phyloP scores from a whole-genome alignment of 2,797 vertebrate species.

The Sparidentex hasta region DNA sequence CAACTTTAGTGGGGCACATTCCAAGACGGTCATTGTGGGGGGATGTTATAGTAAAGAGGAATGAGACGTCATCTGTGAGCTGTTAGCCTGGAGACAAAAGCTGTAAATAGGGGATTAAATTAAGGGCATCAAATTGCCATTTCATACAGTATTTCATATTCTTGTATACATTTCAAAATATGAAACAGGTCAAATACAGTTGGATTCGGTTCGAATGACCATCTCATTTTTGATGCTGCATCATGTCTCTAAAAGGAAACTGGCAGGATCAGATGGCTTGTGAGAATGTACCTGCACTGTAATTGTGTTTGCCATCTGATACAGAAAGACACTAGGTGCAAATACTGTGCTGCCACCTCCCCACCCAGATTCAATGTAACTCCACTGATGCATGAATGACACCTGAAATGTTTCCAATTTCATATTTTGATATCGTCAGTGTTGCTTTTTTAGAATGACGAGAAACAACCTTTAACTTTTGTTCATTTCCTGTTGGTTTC shows the following conservation, averaged over 20 bases:
- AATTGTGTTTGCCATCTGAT: slow-evolving; percentile 55
- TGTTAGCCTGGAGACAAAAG: slow-evolving; percentile 74
- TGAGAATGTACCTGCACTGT: slow-evolving; percentile 58
- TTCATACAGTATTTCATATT: slow-evolving; percentile 43
- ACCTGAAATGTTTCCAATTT: slow-evolving; percentile 67
- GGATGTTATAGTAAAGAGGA: slow-evolving; percentile 13
- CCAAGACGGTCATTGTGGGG: slow-evolving; percentile 25
- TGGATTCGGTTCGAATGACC: slow-evolving; percentile 37
- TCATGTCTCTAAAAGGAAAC: slow-evolving; percentile 37
- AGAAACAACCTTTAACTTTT: slow-evolving; percentile 47
- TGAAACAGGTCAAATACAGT: slow-evolving; percentile 31
- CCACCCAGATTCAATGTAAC: slow-evolving; percentile 32
- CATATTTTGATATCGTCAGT: slow-evolving; percentile 66
- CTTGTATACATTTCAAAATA: slow-evolving; percentile 53
- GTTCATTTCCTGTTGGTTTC: slow-evolving; percentile 40
- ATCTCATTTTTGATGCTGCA: slow-evolving; percentile 58
- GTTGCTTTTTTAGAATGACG: slow-evolving; percentile 42
- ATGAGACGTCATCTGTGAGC: slow-evolving; percentile 53
- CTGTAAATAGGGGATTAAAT: slow-evolving; percentile 76
- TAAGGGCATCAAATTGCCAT: slow-evolving; percentile 47
- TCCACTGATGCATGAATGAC: slow-evolving; percentile 66
- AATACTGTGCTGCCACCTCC: slow-evolving; percentile 51
- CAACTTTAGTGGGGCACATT: slow-evolving; percentile 35
- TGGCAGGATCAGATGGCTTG: slow-evolving; percentile 41
- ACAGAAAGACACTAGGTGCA: slow-evolving; percentile 45